Percentiles rank a stretch among this genome's conserved stretches.
Evolutionary conservation across 2,888 invertebrate species (phyloP).

Genomic region (Tenthredo scrophulariae): DNA sequence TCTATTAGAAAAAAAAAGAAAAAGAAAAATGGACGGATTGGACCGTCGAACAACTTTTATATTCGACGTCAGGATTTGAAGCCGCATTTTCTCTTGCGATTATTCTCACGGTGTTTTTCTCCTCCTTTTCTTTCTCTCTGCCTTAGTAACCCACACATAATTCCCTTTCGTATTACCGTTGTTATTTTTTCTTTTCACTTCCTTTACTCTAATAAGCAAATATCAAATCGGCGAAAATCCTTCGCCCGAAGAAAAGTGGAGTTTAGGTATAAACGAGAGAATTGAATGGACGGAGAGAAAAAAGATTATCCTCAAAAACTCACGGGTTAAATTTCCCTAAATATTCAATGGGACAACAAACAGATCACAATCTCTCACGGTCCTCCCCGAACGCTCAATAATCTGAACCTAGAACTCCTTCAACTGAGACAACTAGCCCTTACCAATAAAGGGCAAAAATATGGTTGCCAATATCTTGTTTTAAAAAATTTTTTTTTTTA

Average conservation of each 20-base stretch:
- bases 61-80: not conserved
- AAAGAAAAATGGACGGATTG: not conserved
- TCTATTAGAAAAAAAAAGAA: not conserved
- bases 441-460: not conserved
- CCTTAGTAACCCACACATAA: not conserved
- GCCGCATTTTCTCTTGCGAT: not conserved
- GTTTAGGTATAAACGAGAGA: not conserved
- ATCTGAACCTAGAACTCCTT: not conserved
- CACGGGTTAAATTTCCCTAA: conserved; percentile 1
- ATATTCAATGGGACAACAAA: conserved; percentile 18
- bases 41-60: not conserved
- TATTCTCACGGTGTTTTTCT: not conserved
- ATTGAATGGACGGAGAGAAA: conserved; percentile 9
- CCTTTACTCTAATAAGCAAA: not conserved
- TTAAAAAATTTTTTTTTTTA: no score
- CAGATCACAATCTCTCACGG: not conserved
- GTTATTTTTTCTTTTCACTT: not conserved
- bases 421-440: not conserved
- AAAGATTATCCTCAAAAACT: conserved; percentile 6
- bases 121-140: not conserved
- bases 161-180: not conserved
- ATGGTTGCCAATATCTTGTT: not conserved
- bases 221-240: not conserved
- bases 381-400: not conserved
- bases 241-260: not conserved